phyloP scores from a whole-genome alignment of 2,797 vertebrate species.

The Varecia variegata region DNA sequence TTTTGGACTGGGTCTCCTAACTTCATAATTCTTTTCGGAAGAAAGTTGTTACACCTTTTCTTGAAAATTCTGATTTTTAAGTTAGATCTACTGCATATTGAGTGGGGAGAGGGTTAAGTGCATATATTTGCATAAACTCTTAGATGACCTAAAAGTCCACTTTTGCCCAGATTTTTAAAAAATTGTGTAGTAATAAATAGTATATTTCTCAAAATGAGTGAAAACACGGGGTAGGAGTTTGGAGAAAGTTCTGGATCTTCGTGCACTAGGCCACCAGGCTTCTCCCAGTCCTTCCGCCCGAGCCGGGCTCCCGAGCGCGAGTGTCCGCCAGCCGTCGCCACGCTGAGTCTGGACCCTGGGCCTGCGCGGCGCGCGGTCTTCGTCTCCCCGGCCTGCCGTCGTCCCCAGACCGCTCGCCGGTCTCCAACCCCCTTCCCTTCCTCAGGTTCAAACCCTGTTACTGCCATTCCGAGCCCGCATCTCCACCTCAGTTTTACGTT shows the following conservation, averaged over 20 bases:
- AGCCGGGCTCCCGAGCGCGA: too few relatives aligned
- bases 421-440: neutral
- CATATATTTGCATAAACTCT: neutral
- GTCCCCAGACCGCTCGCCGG: neutral
- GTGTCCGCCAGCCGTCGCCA: too few relatives aligned
- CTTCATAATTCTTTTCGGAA: neutral
- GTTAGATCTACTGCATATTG: neutral
- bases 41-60: conserved; percentile 16
- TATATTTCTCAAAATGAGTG: neutral
- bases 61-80: conserved; percentile 11
- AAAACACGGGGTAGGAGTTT: neutral
- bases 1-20: conserved; percentile 36
- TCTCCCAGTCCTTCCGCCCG: neutral
- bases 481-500: neutral
- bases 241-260: neutral
- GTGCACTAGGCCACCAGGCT: neutral
- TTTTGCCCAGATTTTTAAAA: neutral
- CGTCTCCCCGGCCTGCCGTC: too few relatives aligned
- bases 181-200: neutral
- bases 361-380: too few relatives aligned
- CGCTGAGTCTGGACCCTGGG: too few relatives aligned
- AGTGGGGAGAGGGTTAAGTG: neutral
- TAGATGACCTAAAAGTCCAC: neutral
- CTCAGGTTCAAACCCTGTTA: neutral
- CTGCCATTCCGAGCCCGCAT: neutral